phyloP scores from a whole-genome alignment of 1,140 invertebrate species.

The Neodiprion fabricii region DNA sequence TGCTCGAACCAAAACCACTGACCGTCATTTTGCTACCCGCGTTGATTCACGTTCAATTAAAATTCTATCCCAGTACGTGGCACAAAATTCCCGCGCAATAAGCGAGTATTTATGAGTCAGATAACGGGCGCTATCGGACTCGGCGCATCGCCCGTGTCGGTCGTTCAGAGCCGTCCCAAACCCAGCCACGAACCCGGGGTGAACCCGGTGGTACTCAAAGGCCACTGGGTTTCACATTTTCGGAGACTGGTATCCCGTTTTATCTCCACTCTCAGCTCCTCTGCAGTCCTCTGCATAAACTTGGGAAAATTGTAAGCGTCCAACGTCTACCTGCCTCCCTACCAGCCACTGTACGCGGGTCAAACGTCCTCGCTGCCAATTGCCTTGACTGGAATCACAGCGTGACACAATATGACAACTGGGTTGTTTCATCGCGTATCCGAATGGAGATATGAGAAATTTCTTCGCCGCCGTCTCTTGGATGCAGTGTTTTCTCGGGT shows the following conservation, averaged over 20 bases:
- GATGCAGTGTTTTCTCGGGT: no score
- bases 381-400: no score
- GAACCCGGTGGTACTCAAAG: neutral
- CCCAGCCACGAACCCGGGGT: neutral
- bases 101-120: conserved; percentile 35
- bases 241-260: neutral
- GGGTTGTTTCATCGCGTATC: no score
- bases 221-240: conserved; percentile 2
- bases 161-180: neutral
- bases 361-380: no score
- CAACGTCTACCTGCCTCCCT: no score
- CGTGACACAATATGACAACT: no score
- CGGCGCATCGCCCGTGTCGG: neutral
- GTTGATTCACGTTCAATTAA: conserved; percentile 37
- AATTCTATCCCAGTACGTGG: conserved; percentile 39
- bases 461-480: no score
- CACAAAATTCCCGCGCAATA: conserved; percentile 39
- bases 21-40: neutral
- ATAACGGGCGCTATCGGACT: conserved; percentile 27
- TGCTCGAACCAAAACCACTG: neutral
- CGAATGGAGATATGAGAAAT: no score
- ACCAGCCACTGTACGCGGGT: no score
- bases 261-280: neutral
- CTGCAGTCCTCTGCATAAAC: neutral
- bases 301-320: no score